Percentiles rank a stretch among this genome's conserved stretches.
Evolutionary conservation across 2,113 vertebrate species (phyloP).

Genomic region (Telmatochromis brichardi): DNA sequence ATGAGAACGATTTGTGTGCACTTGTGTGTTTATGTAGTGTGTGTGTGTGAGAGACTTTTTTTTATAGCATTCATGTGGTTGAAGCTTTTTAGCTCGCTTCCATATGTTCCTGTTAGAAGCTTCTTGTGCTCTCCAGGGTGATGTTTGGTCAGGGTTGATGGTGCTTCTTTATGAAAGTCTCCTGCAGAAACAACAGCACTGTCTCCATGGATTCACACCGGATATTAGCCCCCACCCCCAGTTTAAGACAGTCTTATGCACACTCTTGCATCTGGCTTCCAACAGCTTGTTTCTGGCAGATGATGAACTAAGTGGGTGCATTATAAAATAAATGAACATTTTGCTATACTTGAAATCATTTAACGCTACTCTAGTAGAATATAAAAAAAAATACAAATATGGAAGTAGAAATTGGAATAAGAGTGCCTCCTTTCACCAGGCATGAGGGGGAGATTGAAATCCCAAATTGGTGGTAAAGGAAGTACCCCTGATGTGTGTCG

Average conservation of each 20-base stretch:
- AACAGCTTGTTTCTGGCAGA: not conserved
- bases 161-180: constrained; percentile 15
- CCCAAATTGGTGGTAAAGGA: not conserved
- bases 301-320: not conserved
- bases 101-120: not conserved
- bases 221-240: constrained; percentile 19
- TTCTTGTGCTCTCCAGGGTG: not conserved
- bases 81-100: not conserved
- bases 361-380: not conserved
- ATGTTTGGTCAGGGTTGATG: constrained; percentile 3
- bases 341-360: not conserved
- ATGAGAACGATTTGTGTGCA: not conserved
- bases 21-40: not conserved
- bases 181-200: constrained; percentile 13
- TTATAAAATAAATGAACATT: not conserved
- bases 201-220: constrained; percentile 30
- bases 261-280: not conserved
- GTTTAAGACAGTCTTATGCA: not conserved
- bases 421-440: not conserved
- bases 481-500: not conserved
- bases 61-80: not conserved
- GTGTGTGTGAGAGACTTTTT: not conserved
- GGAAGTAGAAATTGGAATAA: not conserved
- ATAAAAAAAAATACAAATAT: not conserved
- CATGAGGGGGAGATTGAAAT: not conserved